A percentile compares a stretch with the other conserved stretches of the same genome.
Conservation (phyloP, 2,113 vertebrate species). For the Polyodon spathula region DNA sequence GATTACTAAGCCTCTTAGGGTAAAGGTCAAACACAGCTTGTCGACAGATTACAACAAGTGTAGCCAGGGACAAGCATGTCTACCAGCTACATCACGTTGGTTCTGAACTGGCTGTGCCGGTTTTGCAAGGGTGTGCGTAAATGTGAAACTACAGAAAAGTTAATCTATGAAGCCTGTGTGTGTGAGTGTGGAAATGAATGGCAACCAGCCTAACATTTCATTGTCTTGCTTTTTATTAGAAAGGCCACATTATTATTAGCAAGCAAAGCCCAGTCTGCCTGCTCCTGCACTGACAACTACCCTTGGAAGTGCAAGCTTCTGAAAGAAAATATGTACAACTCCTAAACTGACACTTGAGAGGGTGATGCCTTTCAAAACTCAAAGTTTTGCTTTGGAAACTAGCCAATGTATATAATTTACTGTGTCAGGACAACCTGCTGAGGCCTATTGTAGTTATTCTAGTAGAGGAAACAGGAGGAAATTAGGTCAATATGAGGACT, state of each 20-base stretch:
- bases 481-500: no score
- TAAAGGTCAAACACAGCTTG: slow-evolving; percentile 9
- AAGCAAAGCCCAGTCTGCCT: slow-evolving; percentile 19
- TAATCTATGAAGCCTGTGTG: neutral
- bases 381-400: no score
- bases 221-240: no score
- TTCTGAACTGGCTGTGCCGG: neutral
- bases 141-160: neutral
- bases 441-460: no score
- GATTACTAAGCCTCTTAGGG: slow-evolving; percentile 5
- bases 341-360: no score
- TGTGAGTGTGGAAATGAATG: slow-evolving; percentile 14
- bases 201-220: slow-evolving; percentile 3
- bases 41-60: slow-evolving; percentile 17
- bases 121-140: neutral
- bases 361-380: no score
- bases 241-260: slow-evolving; percentile 36
- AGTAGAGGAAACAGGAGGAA: no score
- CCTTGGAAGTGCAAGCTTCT: no score
- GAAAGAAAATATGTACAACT: no score
- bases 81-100: neutral
- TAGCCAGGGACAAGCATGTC: neutral
- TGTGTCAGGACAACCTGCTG: no score
- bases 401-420: no score
- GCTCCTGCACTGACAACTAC: no score